A percentile compares a stretch with the other conserved stretches of the same genome.
phyloP scores from a whole-genome alignment of 2,797 vertebrate genomes.

The Bothrops alternatus region DNA sequence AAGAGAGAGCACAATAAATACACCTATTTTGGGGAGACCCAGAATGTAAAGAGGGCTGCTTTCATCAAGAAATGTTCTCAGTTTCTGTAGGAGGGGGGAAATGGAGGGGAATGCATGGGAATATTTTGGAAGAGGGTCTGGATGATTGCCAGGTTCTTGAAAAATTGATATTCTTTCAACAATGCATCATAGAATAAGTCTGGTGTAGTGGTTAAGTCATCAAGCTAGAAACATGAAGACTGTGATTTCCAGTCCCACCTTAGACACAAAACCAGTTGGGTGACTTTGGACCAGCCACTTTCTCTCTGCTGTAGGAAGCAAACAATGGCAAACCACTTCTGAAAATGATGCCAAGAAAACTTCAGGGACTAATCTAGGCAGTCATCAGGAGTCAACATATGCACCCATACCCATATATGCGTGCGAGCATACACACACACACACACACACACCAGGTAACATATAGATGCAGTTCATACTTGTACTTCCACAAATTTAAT shows the following conservation, averaged over 20 bases:
- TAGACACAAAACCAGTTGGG: neutral
- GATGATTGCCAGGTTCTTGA: neutral
- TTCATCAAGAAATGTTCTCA: neutral
- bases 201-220: neutral
- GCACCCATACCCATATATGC: neutral
- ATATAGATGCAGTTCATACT: neutral
- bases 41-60: neutral
- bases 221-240: neutral
- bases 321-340: neutral
- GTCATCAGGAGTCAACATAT: neutral
- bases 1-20: conserved; percentile 11
- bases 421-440: too few species aligned
- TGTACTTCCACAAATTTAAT: neutral
- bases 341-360: neutral
- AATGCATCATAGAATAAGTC: neutral
- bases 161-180: neutral
- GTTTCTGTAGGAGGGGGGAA: neutral
- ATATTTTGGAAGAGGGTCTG: neutral
- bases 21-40: conserved; percentile 1
- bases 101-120: neutral
- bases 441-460: too few species aligned
- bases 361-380: neutral
- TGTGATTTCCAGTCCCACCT: neutral
- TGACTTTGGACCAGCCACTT: neutral
- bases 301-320: neutral